phyloP scores from a whole-genome alignment of 2,797 vertebrate genomes.

The Pantherophis vulpinus region DNA sequence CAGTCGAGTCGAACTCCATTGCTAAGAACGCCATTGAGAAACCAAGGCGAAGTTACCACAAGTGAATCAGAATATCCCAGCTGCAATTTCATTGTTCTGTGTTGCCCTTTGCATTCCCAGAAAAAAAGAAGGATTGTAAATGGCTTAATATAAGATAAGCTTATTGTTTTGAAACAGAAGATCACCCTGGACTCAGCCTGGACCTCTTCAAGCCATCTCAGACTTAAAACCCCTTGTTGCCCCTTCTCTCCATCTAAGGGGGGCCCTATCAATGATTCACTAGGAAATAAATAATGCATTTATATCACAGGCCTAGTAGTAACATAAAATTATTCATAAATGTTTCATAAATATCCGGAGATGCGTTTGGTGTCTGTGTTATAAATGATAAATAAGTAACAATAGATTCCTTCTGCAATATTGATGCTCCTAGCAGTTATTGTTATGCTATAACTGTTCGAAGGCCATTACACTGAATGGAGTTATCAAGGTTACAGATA shows the following conservation, averaged over 20 bases:
- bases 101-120: not conserved
- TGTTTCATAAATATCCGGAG: slow-evolving; percentile 78
- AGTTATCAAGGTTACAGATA: slow-evolving; percentile 72
- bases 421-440: slow-evolving; percentile 68
- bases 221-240: slow-evolving; percentile 45
- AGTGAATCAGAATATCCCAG: not conserved
- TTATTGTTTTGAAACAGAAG: slow-evolving; percentile 15
- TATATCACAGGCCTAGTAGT: slow-evolving; percentile 67
- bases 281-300: slow-evolving; percentile 73
- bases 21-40: not conserved
- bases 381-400: slow-evolving; percentile 77
- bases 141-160: slow-evolving; percentile 12
- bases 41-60: not conserved
- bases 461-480: slow-evolving; percentile 68
- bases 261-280: slow-evolving; percentile 61
- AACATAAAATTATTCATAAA: slow-evolving; percentile 78
- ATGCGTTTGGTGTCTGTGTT: slow-evolving; percentile 70
- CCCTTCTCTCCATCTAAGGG: slow-evolving; percentile 52
- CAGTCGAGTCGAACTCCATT: not conserved
- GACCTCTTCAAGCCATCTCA: slow-evolving; percentile 33
- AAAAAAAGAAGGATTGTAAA: not conserved
- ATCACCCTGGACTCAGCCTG: slow-evolving; percentile 20
- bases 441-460: slow-evolving; percentile 69
- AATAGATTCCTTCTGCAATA: slow-evolving; percentile 72
- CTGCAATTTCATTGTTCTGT: not conserved